Percentiles rank a stretch among this genome's conserved stretches.
phyloP scores from a whole-genome alignment of 2,797 vertebrate genomes.

The Etheostoma nigrum region DNA sequence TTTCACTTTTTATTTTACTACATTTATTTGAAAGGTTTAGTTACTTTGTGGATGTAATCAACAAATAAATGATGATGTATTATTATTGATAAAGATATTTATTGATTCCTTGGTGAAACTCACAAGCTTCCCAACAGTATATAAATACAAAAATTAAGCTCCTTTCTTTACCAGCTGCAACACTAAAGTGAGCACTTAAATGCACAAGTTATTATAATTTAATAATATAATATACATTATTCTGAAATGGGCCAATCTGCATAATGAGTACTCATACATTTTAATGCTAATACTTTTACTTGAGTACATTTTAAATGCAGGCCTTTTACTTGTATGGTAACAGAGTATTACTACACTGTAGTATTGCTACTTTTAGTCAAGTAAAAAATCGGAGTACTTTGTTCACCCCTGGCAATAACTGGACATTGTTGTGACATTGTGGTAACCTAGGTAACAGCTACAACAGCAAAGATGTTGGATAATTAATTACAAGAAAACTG shows the following conservation, averaged over 20 bases:
- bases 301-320: background rate
- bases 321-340: background rate
- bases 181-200: no score
- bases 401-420: background rate
- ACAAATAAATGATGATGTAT: no score
- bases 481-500: background rate
- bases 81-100: background rate
- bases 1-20: no score
- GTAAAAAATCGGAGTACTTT: background rate
- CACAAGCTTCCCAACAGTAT: background rate
- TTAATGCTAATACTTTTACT: background rate
- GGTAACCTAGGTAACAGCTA: background rate
- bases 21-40: no score
- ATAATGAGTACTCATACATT: background rate
- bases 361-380: background rate
- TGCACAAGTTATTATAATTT: no score
- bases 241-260: background rate
- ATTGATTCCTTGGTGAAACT: background rate
- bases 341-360: background rate
- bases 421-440: background rate
- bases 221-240: no score
- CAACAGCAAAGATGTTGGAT: background rate
- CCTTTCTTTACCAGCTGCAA: no score
- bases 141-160: no score
- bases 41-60: no score